phyloP scores from a whole-genome alignment of 2,113 vertebrate species.

The Haplochromis vanheusdeni region DNA sequence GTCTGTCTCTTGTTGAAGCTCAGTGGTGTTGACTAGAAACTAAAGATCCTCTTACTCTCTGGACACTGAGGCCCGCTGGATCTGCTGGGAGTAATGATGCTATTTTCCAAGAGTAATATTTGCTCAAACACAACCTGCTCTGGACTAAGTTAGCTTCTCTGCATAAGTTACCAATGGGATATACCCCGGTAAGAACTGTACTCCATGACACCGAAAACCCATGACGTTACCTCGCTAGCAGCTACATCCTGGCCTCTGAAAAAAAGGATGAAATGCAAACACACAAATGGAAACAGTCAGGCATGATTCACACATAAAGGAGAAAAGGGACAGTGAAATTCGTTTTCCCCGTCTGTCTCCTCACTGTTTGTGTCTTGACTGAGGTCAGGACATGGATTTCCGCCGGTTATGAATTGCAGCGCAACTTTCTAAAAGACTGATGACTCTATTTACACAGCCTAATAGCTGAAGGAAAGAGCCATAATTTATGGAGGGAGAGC shows the following conservation, averaged over 20 bases:
- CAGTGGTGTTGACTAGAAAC: background rate
- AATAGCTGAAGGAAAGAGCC: background rate
- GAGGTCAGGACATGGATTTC: background rate
- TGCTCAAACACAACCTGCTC: background rate
- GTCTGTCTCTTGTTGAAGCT: background rate
- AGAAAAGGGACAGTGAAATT: background rate
- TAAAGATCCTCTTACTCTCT: background rate
- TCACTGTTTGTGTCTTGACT: background rate
- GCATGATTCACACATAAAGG: background rate
- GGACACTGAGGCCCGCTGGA: background rate
- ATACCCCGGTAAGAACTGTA: background rate
- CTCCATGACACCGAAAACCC: background rate
- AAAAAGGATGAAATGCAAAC: background rate
- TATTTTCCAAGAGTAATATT: background rate
- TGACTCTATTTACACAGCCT: background rate
- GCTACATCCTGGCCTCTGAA: background rate
- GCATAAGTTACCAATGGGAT: background rate
- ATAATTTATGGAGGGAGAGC: background rate
- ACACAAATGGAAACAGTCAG: background rate
- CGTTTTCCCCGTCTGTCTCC: background rate
- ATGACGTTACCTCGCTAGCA: background rate
- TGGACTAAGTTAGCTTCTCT: background rate
- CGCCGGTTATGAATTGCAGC: background rate
- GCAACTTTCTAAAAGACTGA: background rate
- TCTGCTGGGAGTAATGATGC: background rate